Conservation (phyloP, 2,888 invertebrate genomes). For the Epistrophe grossulariae region DNA sequence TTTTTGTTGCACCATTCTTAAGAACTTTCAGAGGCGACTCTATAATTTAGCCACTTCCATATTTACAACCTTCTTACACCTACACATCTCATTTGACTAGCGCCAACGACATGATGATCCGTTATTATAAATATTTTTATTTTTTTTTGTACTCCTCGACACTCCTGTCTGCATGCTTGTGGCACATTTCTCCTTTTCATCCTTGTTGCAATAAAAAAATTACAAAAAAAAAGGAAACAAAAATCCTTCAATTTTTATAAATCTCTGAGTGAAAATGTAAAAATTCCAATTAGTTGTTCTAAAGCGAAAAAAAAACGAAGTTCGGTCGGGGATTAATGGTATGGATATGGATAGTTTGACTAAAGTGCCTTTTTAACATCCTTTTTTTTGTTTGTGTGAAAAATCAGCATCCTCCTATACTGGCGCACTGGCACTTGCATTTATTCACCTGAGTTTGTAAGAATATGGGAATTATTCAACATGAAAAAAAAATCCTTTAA, state of each 20-base stretch:
- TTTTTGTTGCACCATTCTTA: constrained; percentile 24
- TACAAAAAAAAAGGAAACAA: neutral
- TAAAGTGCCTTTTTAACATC: constrained; percentile 69
- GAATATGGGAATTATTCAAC: constrained; percentile 29
- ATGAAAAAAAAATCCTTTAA: constrained; percentile 6
- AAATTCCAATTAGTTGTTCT: constrained; percentile 72
- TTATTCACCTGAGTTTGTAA: constrained; percentile 23
- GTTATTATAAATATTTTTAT: constrained; percentile 11
- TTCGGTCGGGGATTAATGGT: neutral
- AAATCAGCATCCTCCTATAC: constrained; percentile 11
- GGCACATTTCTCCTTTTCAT: constrained; percentile 38
- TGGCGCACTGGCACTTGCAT: neutral
- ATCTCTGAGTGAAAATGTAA: constrained; percentile 44
- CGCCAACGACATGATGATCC: constrained; percentile 32
- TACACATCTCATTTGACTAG: constrained; percentile 40
- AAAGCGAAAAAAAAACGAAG: constrained; percentile 13
- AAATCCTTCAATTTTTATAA: constrained; percentile 19
- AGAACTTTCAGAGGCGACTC: constrained; percentile 39
- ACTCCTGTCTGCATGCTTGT: constrained; percentile 43
- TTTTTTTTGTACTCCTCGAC: constrained; percentile 3
- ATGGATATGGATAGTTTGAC: constrained; percentile 48
- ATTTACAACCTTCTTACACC: constrained; percentile 31
- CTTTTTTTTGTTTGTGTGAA: constrained; percentile 42
- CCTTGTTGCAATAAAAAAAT: constrained; percentile 24
- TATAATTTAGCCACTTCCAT: constrained; percentile 5